A percentile compares a stretch with the other conserved stretches of the same genome.
Evolutionary conservation across 2,888 invertebrate genomes (phyloP).

Genomic region (Chloroclystis v-ata): DNA sequence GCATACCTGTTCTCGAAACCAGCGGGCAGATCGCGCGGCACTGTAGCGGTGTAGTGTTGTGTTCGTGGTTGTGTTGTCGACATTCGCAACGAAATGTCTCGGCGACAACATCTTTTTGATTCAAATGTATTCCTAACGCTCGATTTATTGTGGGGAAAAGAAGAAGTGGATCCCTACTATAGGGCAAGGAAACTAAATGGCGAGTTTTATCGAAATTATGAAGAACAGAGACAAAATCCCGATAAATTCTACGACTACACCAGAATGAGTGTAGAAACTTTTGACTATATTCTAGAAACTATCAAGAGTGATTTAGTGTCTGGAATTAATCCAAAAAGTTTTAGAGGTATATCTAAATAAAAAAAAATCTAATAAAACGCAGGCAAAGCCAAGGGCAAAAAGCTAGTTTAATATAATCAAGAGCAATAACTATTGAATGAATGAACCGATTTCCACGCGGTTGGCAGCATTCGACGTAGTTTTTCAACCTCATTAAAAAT

Average conservation of each 20-base stretch:
- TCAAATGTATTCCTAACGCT: constrained; percentile 14
- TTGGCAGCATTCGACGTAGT: too few relatives aligned
- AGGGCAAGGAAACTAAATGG: constrained; percentile 20
- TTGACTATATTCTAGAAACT: constrained; percentile 28
- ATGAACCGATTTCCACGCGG: too few relatives aligned
- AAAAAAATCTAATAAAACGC: constrained; percentile 25
- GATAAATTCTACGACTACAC: constrained; percentile 28
- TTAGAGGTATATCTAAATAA: constrained; percentile 22
- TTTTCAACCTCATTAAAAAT: too few relatives aligned
- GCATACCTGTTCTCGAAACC: constrained; percentile 24
- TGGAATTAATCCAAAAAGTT: constrained; percentile 10
- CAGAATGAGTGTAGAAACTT: constrained; percentile 28
- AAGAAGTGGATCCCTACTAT: constrained; percentile 18
- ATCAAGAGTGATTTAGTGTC: constrained; percentile 22
- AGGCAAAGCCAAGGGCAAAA: too few relatives aligned
- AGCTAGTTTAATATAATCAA: constrained; percentile 20
- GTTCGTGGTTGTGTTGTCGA: constrained; percentile 16
- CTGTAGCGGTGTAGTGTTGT: constrained; percentile 22
- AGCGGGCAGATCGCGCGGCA: constrained; percentile 23
- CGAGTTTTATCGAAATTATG: constrained; percentile 26
- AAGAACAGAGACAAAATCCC: constrained; percentile 25
- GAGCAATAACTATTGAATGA: too few relatives aligned
- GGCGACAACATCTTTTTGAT: background rate
- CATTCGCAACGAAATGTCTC: constrained; percentile 2
- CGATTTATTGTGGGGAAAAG: constrained; percentile 21